Base-by-base conservation (phyloP, 2,113 vertebrate genomes). In the Onychostoma macrolepis region DNA sequence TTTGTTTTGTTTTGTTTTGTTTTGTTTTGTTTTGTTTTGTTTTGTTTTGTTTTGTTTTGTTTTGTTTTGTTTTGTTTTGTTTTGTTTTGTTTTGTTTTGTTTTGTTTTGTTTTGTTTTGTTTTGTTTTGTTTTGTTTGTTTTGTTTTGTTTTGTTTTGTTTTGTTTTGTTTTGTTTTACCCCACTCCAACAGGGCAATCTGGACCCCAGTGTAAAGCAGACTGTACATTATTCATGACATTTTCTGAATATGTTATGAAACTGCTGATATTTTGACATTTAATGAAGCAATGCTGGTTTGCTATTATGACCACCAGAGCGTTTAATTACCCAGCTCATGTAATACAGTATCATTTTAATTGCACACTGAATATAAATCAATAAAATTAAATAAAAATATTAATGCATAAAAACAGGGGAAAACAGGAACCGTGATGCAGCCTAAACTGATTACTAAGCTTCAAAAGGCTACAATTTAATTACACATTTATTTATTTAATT, bases 271-370 rank as follows among this genome's bases (percentile, higher is more conserved):
- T 26, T 38, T 17, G 8, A 50, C n/a, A 84, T 26, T 58, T 26
- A 72, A 19, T 72, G 67, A 83, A 83, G 82, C 67, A 56, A 21
- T 53, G 56, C 26, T 38, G 50, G 26, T 43, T 63, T 17, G 80
- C 81, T 21, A 81, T 30, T 41, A 19, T 71, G 61, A 21, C 58
- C 38, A 7, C 63, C 15, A 4, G 41, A 63, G 67, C 84, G 21
- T 85, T 50, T 80, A 38, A 56, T 67, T 38, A 53, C 19, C 61
- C 28, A 80, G 78, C 84, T 78, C 84, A 77, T 74, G 53, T 28
- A 58, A 63, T 83, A 56, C 36, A 28, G 58, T 15, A 78, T 77
- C 65, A 28, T 77, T 85, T 82, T 24, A 56, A 79, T 58, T n/a
- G 19, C 30, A n/a, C 21, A 11, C 4, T 19, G 50, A 53, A 53